Evolutionary conservation across 2,113 vertebrate species (phyloP), one percentile per base, ranked within the genome.

Genomic region (Cyanoramphus novaezelandiae): DNA sequence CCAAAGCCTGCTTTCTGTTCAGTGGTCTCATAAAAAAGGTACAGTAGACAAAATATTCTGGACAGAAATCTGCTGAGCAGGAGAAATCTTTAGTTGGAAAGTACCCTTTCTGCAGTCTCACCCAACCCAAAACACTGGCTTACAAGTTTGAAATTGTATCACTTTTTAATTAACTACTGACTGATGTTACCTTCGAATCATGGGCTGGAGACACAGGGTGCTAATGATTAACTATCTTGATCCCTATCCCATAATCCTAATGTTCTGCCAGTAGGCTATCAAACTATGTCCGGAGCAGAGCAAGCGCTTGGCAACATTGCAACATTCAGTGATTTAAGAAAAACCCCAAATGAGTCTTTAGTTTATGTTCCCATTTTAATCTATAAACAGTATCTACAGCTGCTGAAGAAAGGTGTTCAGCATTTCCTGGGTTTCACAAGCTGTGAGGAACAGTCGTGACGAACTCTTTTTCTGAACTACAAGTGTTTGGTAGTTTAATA

Each of bases 91-190:
- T 11, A 75, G 86, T 16, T 96, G 96, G 95, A 97, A 96, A 97
- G 92, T 86, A 96, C 96, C 95, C 90, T 84, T 90, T 62, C 69
- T 81, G 57, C 80, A 95, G 65, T 92, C 80, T 97, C 41, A 95
- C 92, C 88, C 95, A 95, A 96, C 95, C 95, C 95, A 95, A 97
- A 96, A 96, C 93, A 95, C 80, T 57, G 90, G 47, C 57, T 94
- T 95, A 88, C 95, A 96, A 95, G 95, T 96, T 96, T 92, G 90
- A 96, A 95, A 92, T 65, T 86, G 90, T 96, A 96, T 94, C 86
- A 27, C 65, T 86, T 1, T 88, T 96, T 96, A 97, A 96, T 96
- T 96, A 96, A 97, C 9, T 11, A 1, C n/a, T 44, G 80, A 72
- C 77, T 94, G 92, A 93, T 92, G 77, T 94, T 96, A 86, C 80